These are phyloP conservation scores for Rutpela maculata DNA, from an alignment of 2,888 invertebrate genomes.

Conservation along the genomic window DNA sequence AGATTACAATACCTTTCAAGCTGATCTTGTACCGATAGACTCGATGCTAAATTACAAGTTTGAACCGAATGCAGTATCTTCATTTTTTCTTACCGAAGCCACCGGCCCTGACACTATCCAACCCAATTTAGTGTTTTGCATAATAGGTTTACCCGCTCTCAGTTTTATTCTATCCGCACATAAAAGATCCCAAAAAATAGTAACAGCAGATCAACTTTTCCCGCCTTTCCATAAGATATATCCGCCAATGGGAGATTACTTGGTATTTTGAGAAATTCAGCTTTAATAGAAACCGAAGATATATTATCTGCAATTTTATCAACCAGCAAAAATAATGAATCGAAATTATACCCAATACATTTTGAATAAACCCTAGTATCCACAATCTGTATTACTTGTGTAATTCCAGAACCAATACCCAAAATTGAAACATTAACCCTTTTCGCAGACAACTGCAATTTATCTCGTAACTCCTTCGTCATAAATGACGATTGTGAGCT, in stretches of 20 bases:
- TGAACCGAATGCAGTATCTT: not conserved
- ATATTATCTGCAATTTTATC: constrained; percentile 19
- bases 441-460: not conserved
- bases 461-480: constrained; percentile 1
- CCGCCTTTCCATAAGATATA: not conserved
- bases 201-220: constrained; percentile 1
- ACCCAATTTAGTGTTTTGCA: constrained; percentile 34
- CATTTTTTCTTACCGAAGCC: not conserved
- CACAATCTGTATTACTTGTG: not conserved
- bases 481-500: constrained; percentile 11
- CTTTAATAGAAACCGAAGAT: not conserved
- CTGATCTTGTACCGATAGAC: constrained; percentile 9
- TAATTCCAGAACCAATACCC: not conserved
- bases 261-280: not conserved
- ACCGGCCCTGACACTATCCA: constrained; percentile 23
- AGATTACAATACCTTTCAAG: constrained; percentile 26
- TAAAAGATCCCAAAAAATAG: constrained; percentile 26
- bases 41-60: constrained; percentile 5
- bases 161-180: constrained; percentile 29
- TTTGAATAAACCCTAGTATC: not conserved
- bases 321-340: constrained; percentile 5
- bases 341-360: not conserved
- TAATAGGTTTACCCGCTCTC: constrained; percentile 15
- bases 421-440: not conserved
- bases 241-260: not conserved